Evolutionary conservation across 1,140 invertebrate genomes (phyloP).

Genomic region (Drosophila mayri): DNA sequence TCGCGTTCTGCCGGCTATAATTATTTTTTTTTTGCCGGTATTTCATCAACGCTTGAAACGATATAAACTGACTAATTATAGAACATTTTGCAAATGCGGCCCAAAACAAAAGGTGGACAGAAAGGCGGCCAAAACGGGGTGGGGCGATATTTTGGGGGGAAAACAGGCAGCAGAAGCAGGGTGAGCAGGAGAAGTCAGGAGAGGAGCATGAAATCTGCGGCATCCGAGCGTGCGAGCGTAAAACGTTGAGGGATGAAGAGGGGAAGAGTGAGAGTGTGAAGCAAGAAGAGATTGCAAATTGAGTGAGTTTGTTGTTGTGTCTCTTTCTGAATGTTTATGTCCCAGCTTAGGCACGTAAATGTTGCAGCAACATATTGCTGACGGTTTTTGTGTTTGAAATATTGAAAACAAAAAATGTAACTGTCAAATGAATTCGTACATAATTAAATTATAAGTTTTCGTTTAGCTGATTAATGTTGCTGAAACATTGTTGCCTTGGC

Average conservation of each 20-base stretch:
- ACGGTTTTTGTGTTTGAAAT: not conserved
- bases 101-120: conserved; percentile 31
- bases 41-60: conserved; percentile 56
- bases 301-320: conserved; percentile 17
- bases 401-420: too few species aligned
- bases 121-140: conserved; percentile 3
- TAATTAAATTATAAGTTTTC: not conserved
- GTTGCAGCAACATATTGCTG: conserved; percentile 37
- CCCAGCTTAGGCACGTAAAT: conserved; percentile 4
- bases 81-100: conserved; percentile 40
- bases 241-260: not conserved
- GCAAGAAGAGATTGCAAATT: conserved; percentile 1
- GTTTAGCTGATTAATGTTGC: conserved; percentile 5
- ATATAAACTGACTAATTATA: conserved; percentile 67
- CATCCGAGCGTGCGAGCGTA: not conserved
- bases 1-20: conserved; percentile 2
- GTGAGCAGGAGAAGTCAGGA: not conserved
- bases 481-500: not conserved
- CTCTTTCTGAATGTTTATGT: not conserved
- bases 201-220: conserved; percentile 2
- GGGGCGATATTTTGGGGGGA: not conserved
- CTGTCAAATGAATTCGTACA: not conserved
- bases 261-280: not conserved
- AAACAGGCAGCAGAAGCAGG: not conserved
- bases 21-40: conserved; percentile 28